Conservation (phyloP, 2,888 invertebrate species). For the Himalopsyche kuldschensis region DNA sequence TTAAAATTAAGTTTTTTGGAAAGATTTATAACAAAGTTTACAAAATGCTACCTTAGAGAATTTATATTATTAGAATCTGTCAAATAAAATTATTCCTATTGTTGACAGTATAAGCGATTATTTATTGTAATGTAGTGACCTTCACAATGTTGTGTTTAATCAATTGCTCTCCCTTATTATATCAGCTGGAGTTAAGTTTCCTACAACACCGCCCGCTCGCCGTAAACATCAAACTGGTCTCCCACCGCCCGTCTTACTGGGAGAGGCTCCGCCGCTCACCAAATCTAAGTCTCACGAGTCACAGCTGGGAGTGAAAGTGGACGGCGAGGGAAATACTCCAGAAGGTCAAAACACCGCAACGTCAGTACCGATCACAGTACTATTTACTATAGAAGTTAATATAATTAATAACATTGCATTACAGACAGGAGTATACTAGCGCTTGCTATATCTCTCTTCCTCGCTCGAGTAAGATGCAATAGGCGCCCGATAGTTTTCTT, state of each 20-base stretch:
- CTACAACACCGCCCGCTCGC: slow-evolving; percentile 80
- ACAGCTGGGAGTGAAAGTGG: slow-evolving; percentile 72
- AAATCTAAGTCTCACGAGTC: slow-evolving; percentile 93
- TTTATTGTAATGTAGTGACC: not conserved
- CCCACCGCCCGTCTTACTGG: slow-evolving; percentile 80
- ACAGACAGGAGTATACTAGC: too few species aligned
- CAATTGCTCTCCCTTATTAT: not conserved
- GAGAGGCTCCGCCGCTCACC: slow-evolving; percentile 76
- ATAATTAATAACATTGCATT: not conserved
- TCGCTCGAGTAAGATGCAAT: too few species aligned
- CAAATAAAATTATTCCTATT: not conserved
- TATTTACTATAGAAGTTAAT: too few species aligned
- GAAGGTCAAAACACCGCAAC: slow-evolving; percentile 44
- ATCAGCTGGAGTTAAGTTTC: slow-evolving; percentile 64
- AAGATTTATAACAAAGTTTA: not conserved
- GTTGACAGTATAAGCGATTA: not conserved
- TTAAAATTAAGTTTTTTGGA: too few species aligned
- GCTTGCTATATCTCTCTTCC: too few species aligned
- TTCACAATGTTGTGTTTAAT: not conserved
- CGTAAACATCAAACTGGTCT: slow-evolving; percentile 70
- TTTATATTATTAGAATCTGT: not conserved
- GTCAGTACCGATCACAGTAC: not conserved
- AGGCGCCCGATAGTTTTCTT: too few species aligned
- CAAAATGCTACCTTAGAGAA: not conserved
- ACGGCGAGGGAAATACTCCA: slow-evolving; percentile 49